phyloP scores from a whole-genome alignment of 2,888 invertebrate genomes.

The Argyresthia goedartella region DNA sequence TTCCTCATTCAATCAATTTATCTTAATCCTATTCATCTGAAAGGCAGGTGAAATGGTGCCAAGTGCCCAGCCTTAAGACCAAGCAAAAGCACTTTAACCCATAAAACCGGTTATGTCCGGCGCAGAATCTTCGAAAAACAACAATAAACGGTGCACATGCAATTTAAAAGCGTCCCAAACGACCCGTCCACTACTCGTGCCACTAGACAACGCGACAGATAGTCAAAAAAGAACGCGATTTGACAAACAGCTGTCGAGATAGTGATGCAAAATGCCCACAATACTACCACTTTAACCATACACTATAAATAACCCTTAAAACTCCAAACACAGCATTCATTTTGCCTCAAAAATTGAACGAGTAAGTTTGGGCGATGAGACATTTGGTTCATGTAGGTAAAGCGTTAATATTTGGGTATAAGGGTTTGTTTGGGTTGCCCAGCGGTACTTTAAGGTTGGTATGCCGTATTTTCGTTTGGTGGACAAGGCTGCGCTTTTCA shows the following conservation, averaged over 20 bases:
- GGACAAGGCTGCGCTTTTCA: slow-evolving; percentile 17
- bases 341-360: not conserved
- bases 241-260: slow-evolving; percentile 24
- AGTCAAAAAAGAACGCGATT: slow-evolving; percentile 21
- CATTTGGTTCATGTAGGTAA: not conserved
- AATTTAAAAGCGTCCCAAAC: slow-evolving; percentile 1
- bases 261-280: slow-evolving; percentile 1
- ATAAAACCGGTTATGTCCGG: too few species aligned
- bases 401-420: not conserved
- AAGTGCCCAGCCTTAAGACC: too few species aligned
- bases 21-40: too few species aligned
- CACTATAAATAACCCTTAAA: not conserved
- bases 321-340: not conserved
- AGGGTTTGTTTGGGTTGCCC: not conserved
- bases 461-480: slow-evolving; percentile 13
- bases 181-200: slow-evolving; percentile 6
- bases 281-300: not conserved
- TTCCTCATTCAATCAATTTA: too few species aligned
- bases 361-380: not conserved
- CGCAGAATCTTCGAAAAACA: not conserved
- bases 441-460: slow-evolving; percentile 4
- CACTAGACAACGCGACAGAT: slow-evolving; percentile 15
- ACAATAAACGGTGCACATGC: not conserved
- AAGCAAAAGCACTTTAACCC: too few species aligned
- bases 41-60: too few species aligned